Base-by-base conservation (phyloP, 2,888 invertebrate species). In the Drosophila birchii region DNA sequence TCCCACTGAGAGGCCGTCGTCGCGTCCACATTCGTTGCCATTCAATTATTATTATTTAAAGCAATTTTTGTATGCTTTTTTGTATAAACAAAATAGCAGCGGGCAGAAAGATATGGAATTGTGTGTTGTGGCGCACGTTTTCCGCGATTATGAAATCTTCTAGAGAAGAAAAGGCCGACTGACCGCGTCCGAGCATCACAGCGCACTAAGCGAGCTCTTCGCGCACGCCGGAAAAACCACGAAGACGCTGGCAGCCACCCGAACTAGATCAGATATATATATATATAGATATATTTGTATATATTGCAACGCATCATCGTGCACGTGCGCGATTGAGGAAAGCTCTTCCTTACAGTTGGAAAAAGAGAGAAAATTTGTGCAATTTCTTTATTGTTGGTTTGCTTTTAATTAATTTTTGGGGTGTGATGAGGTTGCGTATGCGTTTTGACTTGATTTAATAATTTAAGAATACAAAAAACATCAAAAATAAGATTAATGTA, bases 11-110 rank as follows among this genome's bases (percentile, higher is more conserved):
- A 41, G 41, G 26, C 49, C 49, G 64, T 20, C 57, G 60, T 54
- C 58, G 68, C 77, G 45, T 56, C 54, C 38, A 43, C 70, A 66
- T n/a, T n/a, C n/a, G 68, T 79, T 79, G 75, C 72, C 69, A 73
- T 80, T 77, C 80, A 68, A 69, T 85, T 76, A 75, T 55, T 69
- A 49, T 68, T 75, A 76, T 84, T 76, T 75, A 72, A 81, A 61
- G 72, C 72, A 66, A 74, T 82, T 77, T 75, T 76, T 63, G 14
- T 71, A 49, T 76, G 26, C 14, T 39, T 78, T 51, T 58, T 44
- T 44, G 29, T 14, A 82, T 84, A 86, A 86, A 83, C 82, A 81
- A 80, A 62, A 56, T 34, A 55, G 26, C 47, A 16, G 45, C 38
- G 54, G 67, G 55, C 79, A 34, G 54, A 72, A 45, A 78, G 53